Base-by-base conservation (phyloP, 2,888 invertebrate species). In the Ethmia dodecea region DNA sequence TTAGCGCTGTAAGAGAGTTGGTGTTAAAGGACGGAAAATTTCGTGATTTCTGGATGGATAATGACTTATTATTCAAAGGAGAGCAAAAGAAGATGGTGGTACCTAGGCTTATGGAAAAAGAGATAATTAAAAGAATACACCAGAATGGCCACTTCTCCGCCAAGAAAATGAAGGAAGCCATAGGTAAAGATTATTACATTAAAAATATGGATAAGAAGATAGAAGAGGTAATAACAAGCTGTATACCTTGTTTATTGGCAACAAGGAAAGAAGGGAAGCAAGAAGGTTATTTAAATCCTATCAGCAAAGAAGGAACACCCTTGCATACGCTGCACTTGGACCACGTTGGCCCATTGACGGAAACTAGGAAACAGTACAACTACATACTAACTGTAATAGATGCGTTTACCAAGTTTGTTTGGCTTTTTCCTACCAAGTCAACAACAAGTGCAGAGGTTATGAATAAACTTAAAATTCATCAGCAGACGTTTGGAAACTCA, bases 341-440 rank as follows among this genome's bases (percentile, higher is more conserved):
- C 28, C 72, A 68, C 30, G 26, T 75, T 1, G 69, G 67, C 5
- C 67, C 66, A 0, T 20, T 66, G 9, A 44, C 54, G 0, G 47
- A 51, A 2, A 69, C 66, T 0, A 46, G 46, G 1, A 67, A 64
- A 35, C 31, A 36, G n/a, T 67, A 68, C 26, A 62, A 63, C 26
- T 44, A 71, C 22, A 58, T 76, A 1, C 48, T 74, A 0, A 60
- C 60, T 0, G 43, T 69, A 0, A 38, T 70, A 0, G 69, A 74
- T 41, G 55, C 42, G 0, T 71, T 66, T 27, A 64, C 63, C 0
- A 73, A 71, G 32, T 70, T 68, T 49, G 50, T 47, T 1, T 71
- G 72, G 64, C 9, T 70, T 0, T 70, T 54, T 33, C 65, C 67
- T 1, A 52, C 52, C 0, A 67, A 65, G 33, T 38, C 50, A 2